Percentiles rank a stretch among this genome's conserved stretches.
These are phyloP conservation scores for Drosophila takahashii DNA, from an alignment of 1,140 invertebrate species.

Conservation along the genomic window DNA sequence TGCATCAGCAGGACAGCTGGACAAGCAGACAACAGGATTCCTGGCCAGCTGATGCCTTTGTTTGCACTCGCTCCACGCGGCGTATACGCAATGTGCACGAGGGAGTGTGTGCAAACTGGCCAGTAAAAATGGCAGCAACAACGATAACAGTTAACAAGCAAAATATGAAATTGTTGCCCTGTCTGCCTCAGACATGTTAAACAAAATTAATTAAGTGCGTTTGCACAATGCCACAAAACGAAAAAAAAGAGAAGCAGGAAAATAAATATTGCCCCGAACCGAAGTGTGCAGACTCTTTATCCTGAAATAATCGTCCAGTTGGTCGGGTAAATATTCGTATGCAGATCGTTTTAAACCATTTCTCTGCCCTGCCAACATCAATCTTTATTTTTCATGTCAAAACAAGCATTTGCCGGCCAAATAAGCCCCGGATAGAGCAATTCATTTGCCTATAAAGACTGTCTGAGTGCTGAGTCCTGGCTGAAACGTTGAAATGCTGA, in stretches of 20 bases:
- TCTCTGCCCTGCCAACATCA: conserved; percentile 4
- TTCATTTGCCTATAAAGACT: conserved; percentile 29
- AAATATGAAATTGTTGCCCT: conserved; percentile 72
- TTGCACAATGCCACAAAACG: conserved; percentile 38
- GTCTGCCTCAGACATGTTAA: conserved; percentile 56
- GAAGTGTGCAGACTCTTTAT: conserved; percentile 14
- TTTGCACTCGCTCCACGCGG: conserved; percentile 40
- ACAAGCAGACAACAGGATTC: not conserved
- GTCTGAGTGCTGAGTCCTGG: conserved; percentile 40
- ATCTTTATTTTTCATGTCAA: conserved; percentile 34
- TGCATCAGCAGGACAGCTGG: conserved; percentile 41
- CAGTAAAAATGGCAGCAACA: conserved; percentile 24
- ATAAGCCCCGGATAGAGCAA: conserved; percentile 28
- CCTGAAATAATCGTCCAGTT: not conserved
- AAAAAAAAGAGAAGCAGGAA: not conserved
- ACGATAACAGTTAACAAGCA: conserved; percentile 67
- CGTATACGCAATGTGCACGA: conserved; percentile 50
- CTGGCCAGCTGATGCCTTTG: conserved; percentile 43
- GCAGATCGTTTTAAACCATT: not conserved
- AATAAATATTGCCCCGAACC: not conserved
- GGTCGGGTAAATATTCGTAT: not conserved
- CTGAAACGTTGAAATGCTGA: not conserved
- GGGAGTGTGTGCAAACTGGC: conserved; percentile 12
- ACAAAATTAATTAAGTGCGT: conserved; percentile 76
- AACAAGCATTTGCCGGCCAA: conserved; percentile 21